Percentiles rank a stretch among this genome's conserved stretches.
phyloP scores from a whole-genome alignment of 2,888 invertebrate genomes.

The Lithophane socia region DNA sequence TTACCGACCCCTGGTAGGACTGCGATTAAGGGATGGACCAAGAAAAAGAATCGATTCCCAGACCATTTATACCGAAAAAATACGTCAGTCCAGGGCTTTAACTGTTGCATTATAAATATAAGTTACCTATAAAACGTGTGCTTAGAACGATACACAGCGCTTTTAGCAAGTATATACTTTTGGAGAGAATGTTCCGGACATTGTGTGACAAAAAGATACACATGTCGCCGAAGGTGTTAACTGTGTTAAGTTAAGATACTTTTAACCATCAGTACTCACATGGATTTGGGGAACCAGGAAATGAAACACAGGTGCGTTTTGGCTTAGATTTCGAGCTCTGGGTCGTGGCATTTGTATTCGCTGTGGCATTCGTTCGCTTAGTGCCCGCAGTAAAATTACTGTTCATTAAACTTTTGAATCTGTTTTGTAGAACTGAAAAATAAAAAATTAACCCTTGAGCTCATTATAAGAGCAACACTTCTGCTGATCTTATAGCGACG shows the following conservation, averaged over 20 bases:
- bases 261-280: constrained; percentile 3
- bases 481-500: neutral
- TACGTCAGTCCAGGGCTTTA: no score
- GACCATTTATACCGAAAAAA: no score
- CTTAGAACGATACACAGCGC: no score
- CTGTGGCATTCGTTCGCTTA: neutral
- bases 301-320: constrained; percentile 4
- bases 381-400: neutral
- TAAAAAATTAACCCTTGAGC: neutral
- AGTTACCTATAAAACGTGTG: no score
- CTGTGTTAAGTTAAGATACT: neutral
- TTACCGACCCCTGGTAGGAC: no score
- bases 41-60: no score
- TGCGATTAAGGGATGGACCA: no score
- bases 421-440: constrained; percentile 25
- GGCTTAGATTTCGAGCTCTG: fast-evolving
- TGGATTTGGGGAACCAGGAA: fast-evolving
- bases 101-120: no score
- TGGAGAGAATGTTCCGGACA: no score
- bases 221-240: no score
- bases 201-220: no score
- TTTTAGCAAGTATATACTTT: no score
- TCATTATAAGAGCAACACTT: neutral
- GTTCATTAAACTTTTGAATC: constrained; percentile 14
- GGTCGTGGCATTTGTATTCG: neutral